These are phyloP conservation scores for Psittacula cyanocephala DNA, from an alignment of 2,113 vertebrate species.

Conservation along the genomic window DNA sequence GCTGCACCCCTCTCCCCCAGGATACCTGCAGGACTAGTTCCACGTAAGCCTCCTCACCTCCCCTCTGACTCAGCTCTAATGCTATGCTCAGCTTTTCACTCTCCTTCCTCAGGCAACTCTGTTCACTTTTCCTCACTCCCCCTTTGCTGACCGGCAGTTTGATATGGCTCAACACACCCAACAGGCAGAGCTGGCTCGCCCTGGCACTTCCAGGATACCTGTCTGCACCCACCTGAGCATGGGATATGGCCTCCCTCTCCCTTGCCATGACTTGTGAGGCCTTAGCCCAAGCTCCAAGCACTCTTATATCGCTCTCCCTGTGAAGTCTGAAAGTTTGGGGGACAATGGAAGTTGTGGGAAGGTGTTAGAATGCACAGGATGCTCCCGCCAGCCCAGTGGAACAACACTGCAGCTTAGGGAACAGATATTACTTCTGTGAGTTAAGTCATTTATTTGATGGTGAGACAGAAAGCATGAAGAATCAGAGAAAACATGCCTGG, in stretches of 20 bases:
- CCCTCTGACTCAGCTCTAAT: conserved; percentile 38
- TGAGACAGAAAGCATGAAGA: neutral
- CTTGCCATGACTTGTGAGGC: neutral
- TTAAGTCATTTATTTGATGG: neutral
- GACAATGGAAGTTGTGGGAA: neutral
- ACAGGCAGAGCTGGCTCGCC: neutral
- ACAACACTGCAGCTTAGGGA: neutral
- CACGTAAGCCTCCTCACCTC: neutral
- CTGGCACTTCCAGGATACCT: accelerated
- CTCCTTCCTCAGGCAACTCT: neutral
- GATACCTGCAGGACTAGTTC: neutral
- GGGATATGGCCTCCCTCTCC: accelerated
- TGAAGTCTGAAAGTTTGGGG: neutral
- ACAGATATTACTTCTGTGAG: neutral
- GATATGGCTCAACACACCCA: neutral
- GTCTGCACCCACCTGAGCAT: accelerated
- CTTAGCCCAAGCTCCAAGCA: neutral
- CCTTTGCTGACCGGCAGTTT: neutral
- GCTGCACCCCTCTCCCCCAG: neutral
- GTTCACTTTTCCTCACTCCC: neutral
- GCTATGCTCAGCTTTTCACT: conserved; percentile 19
- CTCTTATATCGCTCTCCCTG: neutral
- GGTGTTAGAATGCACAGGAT: neutral
- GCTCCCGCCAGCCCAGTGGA: accelerated
- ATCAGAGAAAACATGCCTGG: neutral